Base-by-base conservation (phyloP, 1,140 invertebrate species). In the Octopus sinensis region DNA sequence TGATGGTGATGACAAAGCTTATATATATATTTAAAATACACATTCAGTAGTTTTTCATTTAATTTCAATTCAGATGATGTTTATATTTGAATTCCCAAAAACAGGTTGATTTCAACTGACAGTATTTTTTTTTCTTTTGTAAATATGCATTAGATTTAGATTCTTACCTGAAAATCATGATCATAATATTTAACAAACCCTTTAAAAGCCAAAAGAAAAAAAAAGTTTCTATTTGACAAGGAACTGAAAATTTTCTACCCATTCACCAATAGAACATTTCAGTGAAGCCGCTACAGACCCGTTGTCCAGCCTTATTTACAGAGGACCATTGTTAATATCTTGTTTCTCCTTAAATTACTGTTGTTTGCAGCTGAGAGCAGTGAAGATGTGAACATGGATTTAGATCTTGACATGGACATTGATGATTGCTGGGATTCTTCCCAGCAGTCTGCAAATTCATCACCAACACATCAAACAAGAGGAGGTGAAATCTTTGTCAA, bases 371-470 rank as follows among this genome's bases (percentile, higher is more conserved):
- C 30, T 79, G 53, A 79, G 43, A 75, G 51, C 68, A 73, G 17
- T 13, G 17, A 73, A 9, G 68, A 23, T n/a, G 6, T 13, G 68
- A 23, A 73, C 13, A 6, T 73, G 68, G 68, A 73, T 73, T 73
- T 73, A 73, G 68, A 73, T 73, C 30, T 73, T n/a, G 68, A 73
- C 68, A 73, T 73, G 68, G 68, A 73, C 30, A 73, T 73, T 5
- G 68, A 73, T 23, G 68, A 73, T 6, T 13, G 30, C 68, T 73
- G 68, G 68, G 68, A 9, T n/a, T 23, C 68, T 0, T 23, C 68
- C 68, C 68, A 73, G 6, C 68, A 13, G 13, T 73, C 30, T 13
- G 5, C 68, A 73, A 5, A 13, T 17, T 73, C 68, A 12, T 13
- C 68, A 73, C 68, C 68, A 73, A 9, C 68, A 73, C 68, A 9